These are phyloP conservation scores for Pseudanteris insignis DNA, from an alignment of 2,888 invertebrate genomes.

Conservation along the genomic window DNA sequence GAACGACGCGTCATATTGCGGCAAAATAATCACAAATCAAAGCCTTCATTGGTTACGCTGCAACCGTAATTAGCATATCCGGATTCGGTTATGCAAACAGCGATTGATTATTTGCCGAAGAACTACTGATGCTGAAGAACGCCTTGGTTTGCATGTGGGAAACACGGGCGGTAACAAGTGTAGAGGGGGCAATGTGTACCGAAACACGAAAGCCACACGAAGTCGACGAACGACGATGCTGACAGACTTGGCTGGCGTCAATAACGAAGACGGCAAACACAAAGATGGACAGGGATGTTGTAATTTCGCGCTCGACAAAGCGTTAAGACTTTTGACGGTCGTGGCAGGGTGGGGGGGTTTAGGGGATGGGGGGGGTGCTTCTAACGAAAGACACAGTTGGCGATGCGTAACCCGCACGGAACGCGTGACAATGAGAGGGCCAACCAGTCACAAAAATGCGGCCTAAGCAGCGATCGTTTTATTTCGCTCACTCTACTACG, in stretches of 20 bases:
- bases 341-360: conserved; percentile 11
- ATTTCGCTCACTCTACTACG: conserved; percentile 27
- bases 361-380: conserved; percentile 16
- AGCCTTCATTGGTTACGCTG: too few relatives aligned
- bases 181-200: conserved; percentile 1
- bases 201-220: conserved; percentile 17
- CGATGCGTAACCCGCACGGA: conserved; percentile 17
- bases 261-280: conserved; percentile 13
- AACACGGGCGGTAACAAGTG: conserved; percentile 1
- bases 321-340: conserved; percentile 39
- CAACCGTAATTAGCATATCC: conserved; percentile 11
- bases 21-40: too few relatives aligned
- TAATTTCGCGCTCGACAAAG: conserved; percentile 51
- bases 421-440: conserved; percentile 39
- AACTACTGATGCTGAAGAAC: not conserved
- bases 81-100: conserved; percentile 1
- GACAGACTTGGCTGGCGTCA: conserved; percentile 10
- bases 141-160: conserved; percentile 9
- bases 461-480: conserved; percentile 25
- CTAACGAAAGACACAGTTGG: conserved; percentile 44
- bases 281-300: conserved; percentile 39
- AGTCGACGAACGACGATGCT: conserved; percentile 27
- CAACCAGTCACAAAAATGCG: conserved; percentile 45
- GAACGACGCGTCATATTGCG: too few relatives aligned
- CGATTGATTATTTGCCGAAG: conserved; percentile 8